Evolutionary conservation across 2,113 vertebrate genomes (phyloP), one percentile per base, ranked within the genome.

Genomic region (Cairina moschata): DNA sequence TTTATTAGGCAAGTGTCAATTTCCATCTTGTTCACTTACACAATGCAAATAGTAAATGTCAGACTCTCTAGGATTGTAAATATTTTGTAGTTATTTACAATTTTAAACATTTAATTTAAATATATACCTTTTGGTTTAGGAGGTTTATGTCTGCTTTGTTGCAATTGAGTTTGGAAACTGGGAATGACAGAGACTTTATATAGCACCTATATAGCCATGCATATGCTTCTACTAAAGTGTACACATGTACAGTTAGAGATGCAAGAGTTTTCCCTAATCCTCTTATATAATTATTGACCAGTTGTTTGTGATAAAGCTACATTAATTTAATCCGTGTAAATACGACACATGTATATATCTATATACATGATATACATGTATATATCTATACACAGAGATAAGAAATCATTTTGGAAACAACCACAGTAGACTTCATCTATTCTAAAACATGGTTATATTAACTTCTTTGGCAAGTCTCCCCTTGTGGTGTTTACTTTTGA

Each of bases 401-500:
- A 91, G 6, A 96, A 91, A 82, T 42, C n/a, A 28, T 34, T 46
- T 90, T 90, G 23, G 36, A 44, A 91, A 91, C 36, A 92, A 38
- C 20, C 80, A 40, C 5, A 87, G n/a, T 79, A 88, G 11, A 6
- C 52, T 69, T 26, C 23, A 79, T 92, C 16, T 20, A 15, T 96
- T 97, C 32, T 85, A 73, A 69, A 25, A 65, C 67, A 85, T 7
- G 65, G 34, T 88, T 83, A 44, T n/a, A 86, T 72, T 67, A 76
- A 14, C 8, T 67, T 81, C 66, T 92, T 84, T 84, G 40, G 15
- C 21, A 94, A 88, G 28, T 32, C 1, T 91, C 36, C 44, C 79
- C 62, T 89, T 2, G 5, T 76, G 11, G 5, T 66, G 11, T 84
- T 96, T 92, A 86, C 42, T 94, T 95, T 97, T 96, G 74, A 90